These are phyloP conservation scores for Streptopelia turtur DNA, from an alignment of 2,797 vertebrate genomes.

Conservation along the genomic window DNA sequence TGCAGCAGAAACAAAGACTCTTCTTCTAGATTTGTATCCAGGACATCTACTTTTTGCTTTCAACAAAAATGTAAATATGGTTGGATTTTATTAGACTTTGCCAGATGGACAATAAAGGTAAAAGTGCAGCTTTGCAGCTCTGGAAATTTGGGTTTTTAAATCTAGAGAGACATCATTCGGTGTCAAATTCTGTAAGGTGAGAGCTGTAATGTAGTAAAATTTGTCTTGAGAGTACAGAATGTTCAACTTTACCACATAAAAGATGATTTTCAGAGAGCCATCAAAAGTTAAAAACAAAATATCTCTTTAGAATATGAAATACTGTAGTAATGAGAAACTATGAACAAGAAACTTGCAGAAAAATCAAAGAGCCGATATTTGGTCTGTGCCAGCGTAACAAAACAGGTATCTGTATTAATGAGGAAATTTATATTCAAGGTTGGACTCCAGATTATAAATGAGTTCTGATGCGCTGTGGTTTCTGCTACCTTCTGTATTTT, in stretches of 20 bases:
- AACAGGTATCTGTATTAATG: background rate
- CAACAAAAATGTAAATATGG: no score
- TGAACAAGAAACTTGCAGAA: background rate
- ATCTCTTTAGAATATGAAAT: background rate
- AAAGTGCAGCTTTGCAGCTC: background rate
- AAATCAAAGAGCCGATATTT: conserved; percentile 5
- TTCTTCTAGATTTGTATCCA: background rate
- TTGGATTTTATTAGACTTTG: background rate
- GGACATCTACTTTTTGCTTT: no score
- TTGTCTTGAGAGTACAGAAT: background rate
- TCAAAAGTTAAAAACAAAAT: background rate
- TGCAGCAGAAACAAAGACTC: background rate
- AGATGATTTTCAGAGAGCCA: background rate
- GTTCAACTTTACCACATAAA: background rate
- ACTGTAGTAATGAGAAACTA: background rate
- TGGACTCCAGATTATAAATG: background rate
- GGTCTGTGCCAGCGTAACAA: background rate
- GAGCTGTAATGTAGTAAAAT: background rate
- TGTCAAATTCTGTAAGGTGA: conserved; percentile 13
- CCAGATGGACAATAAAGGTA: background rate
- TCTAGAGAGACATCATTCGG: background rate
- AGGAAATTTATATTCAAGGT: background rate
- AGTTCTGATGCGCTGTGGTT: background rate
- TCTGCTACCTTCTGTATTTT: background rate
- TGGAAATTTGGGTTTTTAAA: conserved; percentile 47